A percentile compares a stretch with the other conserved stretches of the same genome.
Evolutionary conservation across 53 echinoderm and acorn worm species (phyloP).

Genomic region (Patiria pectinifera): DNA sequence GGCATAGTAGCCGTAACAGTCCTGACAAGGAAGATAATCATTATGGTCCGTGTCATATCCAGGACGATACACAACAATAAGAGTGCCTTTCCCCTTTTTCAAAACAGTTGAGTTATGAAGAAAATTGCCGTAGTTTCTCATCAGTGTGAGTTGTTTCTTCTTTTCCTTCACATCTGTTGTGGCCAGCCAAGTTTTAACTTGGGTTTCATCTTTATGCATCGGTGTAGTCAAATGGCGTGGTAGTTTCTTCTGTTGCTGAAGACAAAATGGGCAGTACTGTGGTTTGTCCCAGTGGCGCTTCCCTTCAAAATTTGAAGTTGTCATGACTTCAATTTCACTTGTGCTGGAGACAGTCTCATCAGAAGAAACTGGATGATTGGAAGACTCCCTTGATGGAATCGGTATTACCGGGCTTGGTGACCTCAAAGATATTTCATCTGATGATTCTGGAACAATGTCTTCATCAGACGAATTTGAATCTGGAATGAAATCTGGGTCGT

Average conservation of each 20-base stretch:
- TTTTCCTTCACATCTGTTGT: slow-evolving; percentile 63
- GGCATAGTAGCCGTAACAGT: slow-evolving; percentile 70
- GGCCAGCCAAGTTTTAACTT: slow-evolving; percentile 55
- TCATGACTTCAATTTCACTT: not conserved
- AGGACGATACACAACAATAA: slow-evolving; percentile 70
- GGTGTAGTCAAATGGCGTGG: slow-evolving; percentile 66
- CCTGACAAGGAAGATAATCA: slow-evolving; percentile 73
- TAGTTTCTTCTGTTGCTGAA: slow-evolving; percentile 59
- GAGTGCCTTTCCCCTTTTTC: slow-evolving; percentile 62
- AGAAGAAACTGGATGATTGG: no score
- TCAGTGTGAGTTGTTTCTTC: slow-evolving; percentile 50
- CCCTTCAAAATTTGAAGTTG: slow-evolving; percentile 15
- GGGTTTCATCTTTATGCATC: slow-evolving; percentile 50
- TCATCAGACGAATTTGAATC: no score
- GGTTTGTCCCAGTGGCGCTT: slow-evolving; percentile 76
- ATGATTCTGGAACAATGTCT: no score
- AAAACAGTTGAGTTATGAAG: slow-evolving; percentile 67
- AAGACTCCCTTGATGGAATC: not conserved
- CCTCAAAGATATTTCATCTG: no score
- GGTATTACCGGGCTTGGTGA: not conserved
- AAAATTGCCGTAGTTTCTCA: slow-evolving; percentile 72
- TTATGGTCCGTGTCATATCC: slow-evolving; percentile 33
- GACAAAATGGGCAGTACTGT: slow-evolving; percentile 76
- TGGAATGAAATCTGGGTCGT: no score
- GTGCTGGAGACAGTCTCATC: not conserved